These are phyloP conservation scores for Hemicordylus capensis DNA, from an alignment of 2,113 vertebrate genomes.

Conservation along the genomic window DNA sequence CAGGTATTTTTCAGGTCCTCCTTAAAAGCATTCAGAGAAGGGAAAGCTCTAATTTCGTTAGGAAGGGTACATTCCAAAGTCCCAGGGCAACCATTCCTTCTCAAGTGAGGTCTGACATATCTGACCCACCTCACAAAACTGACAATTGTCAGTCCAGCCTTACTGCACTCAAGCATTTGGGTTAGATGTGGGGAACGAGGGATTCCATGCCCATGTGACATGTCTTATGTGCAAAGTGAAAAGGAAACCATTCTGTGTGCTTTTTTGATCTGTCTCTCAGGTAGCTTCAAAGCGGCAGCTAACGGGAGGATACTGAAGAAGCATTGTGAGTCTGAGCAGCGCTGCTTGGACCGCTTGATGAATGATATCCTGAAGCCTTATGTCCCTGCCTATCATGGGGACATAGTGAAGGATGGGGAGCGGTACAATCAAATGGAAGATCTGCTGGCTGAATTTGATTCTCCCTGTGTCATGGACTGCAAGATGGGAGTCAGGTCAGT, in stretches of 20 bases:
- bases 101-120: no score
- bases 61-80: no score
- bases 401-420: slow-evolving; percentile 94
- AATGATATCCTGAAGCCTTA: slow-evolving; percentile 87
- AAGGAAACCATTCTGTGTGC: background rate
- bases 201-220: background rate
- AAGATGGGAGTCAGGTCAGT: slow-evolving; percentile 96
- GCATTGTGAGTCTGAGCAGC: slow-evolving; percentile 97
- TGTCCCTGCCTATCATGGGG: slow-evolving; percentile 93
- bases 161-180: background rate
- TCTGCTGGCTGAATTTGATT: slow-evolving; percentile 94
- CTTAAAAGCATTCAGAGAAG: no score
- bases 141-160: background rate
- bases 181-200: background rate
- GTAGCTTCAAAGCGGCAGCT: slow-evolving; percentile 95
- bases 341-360: slow-evolving; percentile 93
- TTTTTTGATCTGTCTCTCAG: slow-evolving; percentile 64
- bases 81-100: no score
- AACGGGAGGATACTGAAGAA: slow-evolving; percentile 97
- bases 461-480: slow-evolving; percentile 97
- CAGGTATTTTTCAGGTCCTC: no score
- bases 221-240: background rate
- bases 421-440: slow-evolving; percentile 99
- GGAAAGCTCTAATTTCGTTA: no score
- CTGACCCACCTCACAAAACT: no score